Evolutionary conservation across 2,888 invertebrate species (phyloP).

Genomic region (Lycaena phlaeas): DNA sequence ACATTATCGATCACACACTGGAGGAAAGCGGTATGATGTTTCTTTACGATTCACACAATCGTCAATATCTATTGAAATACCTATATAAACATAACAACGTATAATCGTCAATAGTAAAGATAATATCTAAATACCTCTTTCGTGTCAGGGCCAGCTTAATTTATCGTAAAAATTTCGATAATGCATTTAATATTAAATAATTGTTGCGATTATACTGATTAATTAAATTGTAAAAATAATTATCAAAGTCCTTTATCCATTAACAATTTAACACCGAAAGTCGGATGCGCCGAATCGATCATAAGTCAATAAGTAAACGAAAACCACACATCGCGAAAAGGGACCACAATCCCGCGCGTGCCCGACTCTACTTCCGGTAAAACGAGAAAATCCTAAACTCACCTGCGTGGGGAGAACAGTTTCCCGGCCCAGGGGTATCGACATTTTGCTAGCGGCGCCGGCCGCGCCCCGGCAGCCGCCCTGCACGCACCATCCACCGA

Average conservation of each 20-base stretch:
- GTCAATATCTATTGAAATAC: no score
- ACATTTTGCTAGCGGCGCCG: conserved; percentile 70
- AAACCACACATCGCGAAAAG: conserved; percentile 3
- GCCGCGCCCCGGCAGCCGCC: conserved; percentile 68
- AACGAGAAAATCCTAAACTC: conserved; percentile 38
- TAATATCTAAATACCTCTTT: conserved; percentile 2
- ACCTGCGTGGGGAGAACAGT: conserved; percentile 67
- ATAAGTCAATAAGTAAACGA: neutral
- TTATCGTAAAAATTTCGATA: neutral
- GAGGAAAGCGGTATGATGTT: no score
- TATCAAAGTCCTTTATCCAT: neutral
- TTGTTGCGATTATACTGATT: neutral
- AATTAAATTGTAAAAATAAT: neutral
- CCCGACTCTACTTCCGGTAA: conserved; percentile 20
- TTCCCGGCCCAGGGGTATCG: conserved; percentile 70
- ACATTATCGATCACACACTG: no score
- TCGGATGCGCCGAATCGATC: neutral
- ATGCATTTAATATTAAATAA: no score
- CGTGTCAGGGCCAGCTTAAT: conserved; percentile 16
- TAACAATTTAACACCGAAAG: neutral
- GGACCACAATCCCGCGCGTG: conserved; percentile 10
- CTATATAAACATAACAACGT: no score
- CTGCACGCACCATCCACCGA: conserved; percentile 64
- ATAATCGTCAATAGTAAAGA: no score
- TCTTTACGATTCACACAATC: no score